Evolutionary conservation across 2,113 vertebrate genomes (phyloP).

Genomic region (Electrona antarctica): DNA sequence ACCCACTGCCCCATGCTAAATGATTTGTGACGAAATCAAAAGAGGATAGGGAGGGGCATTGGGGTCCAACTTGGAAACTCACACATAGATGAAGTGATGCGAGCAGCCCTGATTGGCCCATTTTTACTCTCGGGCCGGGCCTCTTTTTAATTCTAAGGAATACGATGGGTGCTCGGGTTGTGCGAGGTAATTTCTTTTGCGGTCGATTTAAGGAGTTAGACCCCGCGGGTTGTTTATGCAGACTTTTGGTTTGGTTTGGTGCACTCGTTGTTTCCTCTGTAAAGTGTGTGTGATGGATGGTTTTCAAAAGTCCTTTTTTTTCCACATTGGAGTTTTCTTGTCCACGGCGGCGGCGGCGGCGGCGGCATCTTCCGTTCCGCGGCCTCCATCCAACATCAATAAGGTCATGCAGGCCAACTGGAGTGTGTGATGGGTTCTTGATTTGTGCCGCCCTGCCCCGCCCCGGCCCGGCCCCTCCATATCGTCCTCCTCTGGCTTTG

Average conservation of each 20-base stretch:
- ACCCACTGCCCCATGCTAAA: constrained; percentile 29
- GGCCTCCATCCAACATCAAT: constrained; percentile 29
- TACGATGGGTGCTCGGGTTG: neutral
- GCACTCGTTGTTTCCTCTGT: constrained; percentile 36
- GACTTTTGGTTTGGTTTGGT: constrained; percentile 38
- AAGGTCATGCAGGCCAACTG: neutral
- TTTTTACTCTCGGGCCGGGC: constrained; percentile 20
- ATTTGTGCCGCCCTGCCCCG: constrained; percentile 43
- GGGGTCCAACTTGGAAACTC: constrained; percentile 14
- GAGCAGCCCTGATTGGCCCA: constrained; percentile 23
- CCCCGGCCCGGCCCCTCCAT: too few species aligned
- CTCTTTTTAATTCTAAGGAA: neutral
- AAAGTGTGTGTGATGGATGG: constrained; percentile 36
- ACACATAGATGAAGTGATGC: constrained; percentile 40
- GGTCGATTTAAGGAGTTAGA: constrained; percentile 2
- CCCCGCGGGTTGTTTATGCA: constrained; percentile 22
- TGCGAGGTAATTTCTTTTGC: constrained; percentile 8
- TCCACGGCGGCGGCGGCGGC: too few species aligned
- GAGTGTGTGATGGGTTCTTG: constrained; percentile 44
- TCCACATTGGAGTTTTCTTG: neutral
- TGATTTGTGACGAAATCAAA: constrained; percentile 37
- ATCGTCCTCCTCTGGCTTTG: constrained; percentile 59
- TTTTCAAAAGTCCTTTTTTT: constrained; percentile 19
- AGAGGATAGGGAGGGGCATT: neutral
- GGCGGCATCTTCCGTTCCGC: constrained; percentile 17